These are phyloP conservation scores for Zophobas atratus DNA, from an alignment of 1,140 invertebrate species.

Conservation along the genomic window DNA sequence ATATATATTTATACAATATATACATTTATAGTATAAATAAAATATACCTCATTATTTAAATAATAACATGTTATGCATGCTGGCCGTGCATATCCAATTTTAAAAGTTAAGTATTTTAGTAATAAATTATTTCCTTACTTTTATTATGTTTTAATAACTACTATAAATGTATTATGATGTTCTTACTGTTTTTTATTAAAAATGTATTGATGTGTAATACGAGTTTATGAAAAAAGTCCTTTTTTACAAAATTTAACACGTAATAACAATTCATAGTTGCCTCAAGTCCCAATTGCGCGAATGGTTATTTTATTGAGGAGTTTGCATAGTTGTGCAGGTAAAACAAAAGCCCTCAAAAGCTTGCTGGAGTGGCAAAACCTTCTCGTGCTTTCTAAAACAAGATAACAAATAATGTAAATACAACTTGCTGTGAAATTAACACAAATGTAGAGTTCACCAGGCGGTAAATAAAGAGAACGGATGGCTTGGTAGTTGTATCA, in stretches of 20 bases:
- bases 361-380: no score
- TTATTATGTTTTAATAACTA: conserved; percentile 51
- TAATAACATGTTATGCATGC: conserved; percentile 58
- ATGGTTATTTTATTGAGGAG: no score
- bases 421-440: no score
- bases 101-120: conserved; percentile 37
- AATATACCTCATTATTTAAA: conserved; percentile 43
- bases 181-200: conserved; percentile 59
- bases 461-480: no score
- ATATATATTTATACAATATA: conserved; percentile 28
- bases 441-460: no score
- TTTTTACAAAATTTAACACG: not conserved
- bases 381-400: no score
- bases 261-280: no score
- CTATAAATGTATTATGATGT: conserved; percentile 40
- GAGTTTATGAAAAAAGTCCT: conserved; percentile 12
- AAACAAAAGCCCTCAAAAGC: no score
- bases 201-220: conserved; percentile 53
- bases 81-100: conserved; percentile 60
- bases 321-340: no score
- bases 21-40: conserved; percentile 57
- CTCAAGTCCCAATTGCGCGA: no score
- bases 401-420: no score
- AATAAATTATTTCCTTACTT: conserved; percentile 53
- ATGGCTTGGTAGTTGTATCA: no score